Evolutionary conservation across 2,888 invertebrate genomes (phyloP).

Genomic region (Aporophyla nigra): DNA sequence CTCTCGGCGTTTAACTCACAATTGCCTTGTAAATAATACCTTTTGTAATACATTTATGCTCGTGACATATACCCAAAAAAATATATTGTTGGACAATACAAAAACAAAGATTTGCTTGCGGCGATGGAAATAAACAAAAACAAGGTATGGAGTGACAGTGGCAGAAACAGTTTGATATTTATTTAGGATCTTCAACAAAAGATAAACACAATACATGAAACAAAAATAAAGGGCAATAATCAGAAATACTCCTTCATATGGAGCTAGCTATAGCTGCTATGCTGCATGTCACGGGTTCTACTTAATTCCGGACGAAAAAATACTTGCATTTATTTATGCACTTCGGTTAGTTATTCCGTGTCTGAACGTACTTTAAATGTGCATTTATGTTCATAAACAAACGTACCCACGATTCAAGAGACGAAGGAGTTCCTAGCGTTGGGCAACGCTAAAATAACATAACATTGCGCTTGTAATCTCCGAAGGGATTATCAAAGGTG

Average conservation of each 20-base stretch:
- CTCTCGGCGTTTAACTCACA: no score
- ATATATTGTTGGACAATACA: not conserved
- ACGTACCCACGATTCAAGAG: not conserved
- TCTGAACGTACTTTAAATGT: no score
- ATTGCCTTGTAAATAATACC: no score
- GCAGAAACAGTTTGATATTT: not conserved
- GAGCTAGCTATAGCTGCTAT: not conserved
- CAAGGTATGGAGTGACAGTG: not conserved
- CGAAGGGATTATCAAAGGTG: no score
- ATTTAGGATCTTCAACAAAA: not conserved
- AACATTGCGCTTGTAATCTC: no score
- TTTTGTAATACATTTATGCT: not conserved
- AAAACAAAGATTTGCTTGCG: not conserved
- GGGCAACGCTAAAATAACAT: not conserved
- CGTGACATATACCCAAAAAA: not conserved
- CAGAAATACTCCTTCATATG: no score
- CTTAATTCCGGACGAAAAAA: not conserved
- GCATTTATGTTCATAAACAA: not conserved
- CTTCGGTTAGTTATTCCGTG: not conserved
- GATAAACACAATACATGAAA: not conserved
- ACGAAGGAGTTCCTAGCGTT: not conserved
- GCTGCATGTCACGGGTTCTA: not conserved
- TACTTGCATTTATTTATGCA: not conserved
- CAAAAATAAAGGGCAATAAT: no score
- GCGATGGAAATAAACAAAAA: constrained; percentile 1